Conservation (phyloP, 1,140 invertebrate genomes). For the Panonychus citri region DNA sequence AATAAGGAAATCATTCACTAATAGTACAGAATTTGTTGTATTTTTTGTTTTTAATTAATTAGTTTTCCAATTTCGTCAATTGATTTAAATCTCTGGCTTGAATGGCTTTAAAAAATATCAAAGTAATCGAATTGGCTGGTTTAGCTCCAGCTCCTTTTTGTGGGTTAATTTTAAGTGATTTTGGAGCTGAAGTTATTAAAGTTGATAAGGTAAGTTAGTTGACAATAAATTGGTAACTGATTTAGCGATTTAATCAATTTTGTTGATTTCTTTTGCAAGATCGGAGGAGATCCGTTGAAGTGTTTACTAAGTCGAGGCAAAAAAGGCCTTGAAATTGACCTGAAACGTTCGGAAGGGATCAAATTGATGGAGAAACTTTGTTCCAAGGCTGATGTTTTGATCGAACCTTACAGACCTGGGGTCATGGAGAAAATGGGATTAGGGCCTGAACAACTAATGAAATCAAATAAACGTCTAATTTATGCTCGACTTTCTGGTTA, state of each 20-base stretch:
- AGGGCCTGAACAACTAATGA: conserved; percentile 47
- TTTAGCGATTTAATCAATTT: neutral
- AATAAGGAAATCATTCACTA: too few species aligned
- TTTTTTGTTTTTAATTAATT: too few species aligned
- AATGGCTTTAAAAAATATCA: conserved; percentile 70
- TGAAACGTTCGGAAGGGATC: conserved; percentile 47
- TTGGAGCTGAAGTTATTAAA: conserved; percentile 73
- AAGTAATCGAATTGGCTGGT: conserved; percentile 79
- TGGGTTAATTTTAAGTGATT: conserved; percentile 80
- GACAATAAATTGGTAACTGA: neutral
- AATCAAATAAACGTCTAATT: conserved; percentile 55
- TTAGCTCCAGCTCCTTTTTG: conserved; percentile 87
- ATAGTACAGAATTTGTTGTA: too few species aligned
- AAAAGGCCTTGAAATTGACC: conserved; percentile 49
- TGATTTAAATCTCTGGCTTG: too few species aligned
- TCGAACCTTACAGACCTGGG: conserved; percentile 76
- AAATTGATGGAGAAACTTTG: conserved; percentile 45
- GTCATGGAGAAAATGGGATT: conserved; percentile 80
- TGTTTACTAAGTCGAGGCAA: conserved; percentile 50
- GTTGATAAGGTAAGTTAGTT: conserved; percentile 60
- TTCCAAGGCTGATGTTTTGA: conserved; percentile 53
- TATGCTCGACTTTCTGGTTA: conserved; percentile 79
- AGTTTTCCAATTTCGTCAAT: too few species aligned
- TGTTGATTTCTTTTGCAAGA: neutral
- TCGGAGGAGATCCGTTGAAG: neutral